These are phyloP conservation scores for Gavia stellata DNA, from an alignment of 2,113 vertebrate species.

Conservation along the genomic window DNA sequence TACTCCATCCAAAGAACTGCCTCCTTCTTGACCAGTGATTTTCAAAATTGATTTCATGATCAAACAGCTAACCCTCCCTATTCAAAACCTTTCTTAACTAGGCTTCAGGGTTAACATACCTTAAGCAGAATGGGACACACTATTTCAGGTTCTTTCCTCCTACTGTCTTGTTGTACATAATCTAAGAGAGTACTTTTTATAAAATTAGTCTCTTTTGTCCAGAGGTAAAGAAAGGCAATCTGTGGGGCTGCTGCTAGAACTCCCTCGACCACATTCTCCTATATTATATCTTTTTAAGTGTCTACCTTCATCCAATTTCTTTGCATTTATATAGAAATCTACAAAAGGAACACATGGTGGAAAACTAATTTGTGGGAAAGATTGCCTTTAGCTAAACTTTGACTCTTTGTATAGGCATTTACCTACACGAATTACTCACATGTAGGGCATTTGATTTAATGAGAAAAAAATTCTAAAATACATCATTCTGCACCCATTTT, in stretches of 20 bases:
- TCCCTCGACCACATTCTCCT: background rate
- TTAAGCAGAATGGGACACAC: background rate
- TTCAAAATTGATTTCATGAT: background rate
- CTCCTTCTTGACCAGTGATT: background rate
- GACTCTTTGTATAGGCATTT: background rate
- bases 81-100: background rate
- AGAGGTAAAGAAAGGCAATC: background rate
- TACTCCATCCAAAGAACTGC: background rate
- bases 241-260: background rate
- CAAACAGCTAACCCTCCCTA: background rate
- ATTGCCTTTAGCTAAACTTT: background rate
- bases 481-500: background rate
- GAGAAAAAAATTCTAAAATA: background rate
- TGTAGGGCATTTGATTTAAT: background rate
- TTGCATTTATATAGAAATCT: background rate
- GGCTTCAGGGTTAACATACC: background rate
- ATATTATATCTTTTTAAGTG: background rate
- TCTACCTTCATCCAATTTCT: background rate
- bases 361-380: background rate
- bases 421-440: background rate
- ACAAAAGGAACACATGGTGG: background rate
- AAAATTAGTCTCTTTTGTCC: background rate
- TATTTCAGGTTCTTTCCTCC: background rate
- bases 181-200: background rate
- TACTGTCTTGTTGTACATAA: background rate